A percentile compares a stretch with the other conserved stretches of the same genome.
Evolutionary conservation across 2,113 vertebrate genomes (phyloP).

Genomic region (Isurus oxyrinchus): DNA sequence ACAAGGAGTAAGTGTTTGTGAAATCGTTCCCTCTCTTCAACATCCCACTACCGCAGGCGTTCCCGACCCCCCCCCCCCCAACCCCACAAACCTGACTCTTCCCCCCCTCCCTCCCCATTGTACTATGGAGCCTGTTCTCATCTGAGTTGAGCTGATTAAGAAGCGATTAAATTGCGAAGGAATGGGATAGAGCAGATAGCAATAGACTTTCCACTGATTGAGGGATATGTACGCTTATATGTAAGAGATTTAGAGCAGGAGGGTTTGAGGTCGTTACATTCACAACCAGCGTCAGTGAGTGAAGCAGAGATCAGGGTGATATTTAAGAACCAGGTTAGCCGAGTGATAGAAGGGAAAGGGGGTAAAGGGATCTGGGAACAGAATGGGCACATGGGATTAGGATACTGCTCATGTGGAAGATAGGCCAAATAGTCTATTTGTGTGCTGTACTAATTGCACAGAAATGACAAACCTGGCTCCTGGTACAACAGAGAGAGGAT

Average conservation of each 20-base stretch:
- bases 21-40: neutral
- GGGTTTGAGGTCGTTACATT: no score
- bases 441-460: neutral
- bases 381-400: no score
- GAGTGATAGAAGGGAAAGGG: neutral
- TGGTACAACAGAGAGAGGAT: neutral
- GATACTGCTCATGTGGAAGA: no score
- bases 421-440: no score
- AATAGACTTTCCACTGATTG: neutral
- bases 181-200: neutral
- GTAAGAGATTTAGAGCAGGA: neutral
- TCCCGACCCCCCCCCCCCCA: no score
- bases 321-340: neutral
- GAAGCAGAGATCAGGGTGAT: neutral
- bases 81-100: no score
- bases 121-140: neutral
- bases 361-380: no score
- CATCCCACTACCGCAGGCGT: neutral
- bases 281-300: neutral
- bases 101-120: neutral
- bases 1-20: slow-evolving; percentile 63
- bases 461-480: neutral
- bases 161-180: neutral
- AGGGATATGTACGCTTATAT: neutral
- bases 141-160: neutral